These are phyloP conservation scores for Ceryle rudis DNA, from an alignment of 2,797 vertebrate species.

Conservation along the genomic window DNA sequence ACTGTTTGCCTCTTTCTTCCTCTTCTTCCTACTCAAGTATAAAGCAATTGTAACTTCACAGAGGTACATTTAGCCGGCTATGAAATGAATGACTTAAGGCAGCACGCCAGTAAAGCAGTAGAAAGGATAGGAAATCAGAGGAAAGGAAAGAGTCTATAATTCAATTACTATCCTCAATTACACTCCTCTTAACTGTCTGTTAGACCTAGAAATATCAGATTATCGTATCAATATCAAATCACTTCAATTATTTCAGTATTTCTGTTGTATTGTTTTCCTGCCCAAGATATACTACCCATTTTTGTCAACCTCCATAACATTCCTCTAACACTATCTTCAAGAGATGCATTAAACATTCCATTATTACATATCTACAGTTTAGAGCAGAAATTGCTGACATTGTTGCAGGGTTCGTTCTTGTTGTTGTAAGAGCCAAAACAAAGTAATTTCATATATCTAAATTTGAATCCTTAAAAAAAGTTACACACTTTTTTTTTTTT, in stretches of 20 bases:
- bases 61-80: neutral
- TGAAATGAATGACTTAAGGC: neutral
- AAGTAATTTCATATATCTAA: neutral
- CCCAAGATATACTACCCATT: neutral
- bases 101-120: neutral
- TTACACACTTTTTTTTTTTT: neutral
- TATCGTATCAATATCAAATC: conserved; percentile 31
- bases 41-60: neutral
- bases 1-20: neutral
- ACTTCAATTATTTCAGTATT: conserved; percentile 58
- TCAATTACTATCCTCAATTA: conserved; percentile 21
- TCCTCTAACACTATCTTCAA: neutral
- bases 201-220: conserved; percentile 53
- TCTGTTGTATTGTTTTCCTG: conserved; percentile 40
- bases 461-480: neutral
- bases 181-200: conserved; percentile 49
- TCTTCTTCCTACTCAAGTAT: neutral
- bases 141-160: conserved; percentile 52
- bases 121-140: conserved; percentile 33
- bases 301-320: neutral
- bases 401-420: neutral
- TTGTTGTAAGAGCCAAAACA: neutral
- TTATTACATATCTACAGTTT: neutral
- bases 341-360: neutral
- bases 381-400: neutral